Percentiles rank a stretch among this genome's conserved stretches.
phyloP scores from a whole-genome alignment of 2,797 vertebrate genomes.

The Lepilemur septentrionalis region DNA sequence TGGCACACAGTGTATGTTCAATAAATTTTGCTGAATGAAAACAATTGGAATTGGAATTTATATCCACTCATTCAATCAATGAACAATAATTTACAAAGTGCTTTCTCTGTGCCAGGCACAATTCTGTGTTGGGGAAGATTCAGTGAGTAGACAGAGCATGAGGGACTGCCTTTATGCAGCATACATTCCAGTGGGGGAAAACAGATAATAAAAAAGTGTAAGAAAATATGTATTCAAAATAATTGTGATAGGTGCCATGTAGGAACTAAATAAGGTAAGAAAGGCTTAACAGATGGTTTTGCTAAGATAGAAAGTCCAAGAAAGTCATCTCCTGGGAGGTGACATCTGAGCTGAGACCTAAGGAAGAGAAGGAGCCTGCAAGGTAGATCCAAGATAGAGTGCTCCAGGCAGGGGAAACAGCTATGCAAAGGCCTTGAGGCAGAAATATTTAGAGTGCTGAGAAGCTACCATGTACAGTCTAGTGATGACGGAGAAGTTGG shows the following conservation, averaged over 20 bases:
- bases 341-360: neutral
- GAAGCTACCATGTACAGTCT: neutral
- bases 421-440: neutral
- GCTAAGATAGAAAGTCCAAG: neutral
- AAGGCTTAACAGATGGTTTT: neutral
- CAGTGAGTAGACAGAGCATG: neutral
- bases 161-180: neutral
- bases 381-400: neutral
- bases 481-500: neutral
- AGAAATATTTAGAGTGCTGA: neutral
- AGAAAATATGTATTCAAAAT: neutral
- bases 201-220: neutral
- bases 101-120: neutral
- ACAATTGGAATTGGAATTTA: neutral
- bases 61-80: neutral
- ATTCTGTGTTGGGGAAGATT: neutral
- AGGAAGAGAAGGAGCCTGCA: neutral
- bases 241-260: neutral
- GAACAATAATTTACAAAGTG: neutral
- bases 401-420: neutral
- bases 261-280: neutral
- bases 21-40: conserved; percentile 23
- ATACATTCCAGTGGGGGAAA: neutral
- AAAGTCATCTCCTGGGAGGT: neutral
- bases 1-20: neutral